Base-by-base conservation (phyloP, 2,888 invertebrate species). In the Ectemnius cavifrons region DNA sequence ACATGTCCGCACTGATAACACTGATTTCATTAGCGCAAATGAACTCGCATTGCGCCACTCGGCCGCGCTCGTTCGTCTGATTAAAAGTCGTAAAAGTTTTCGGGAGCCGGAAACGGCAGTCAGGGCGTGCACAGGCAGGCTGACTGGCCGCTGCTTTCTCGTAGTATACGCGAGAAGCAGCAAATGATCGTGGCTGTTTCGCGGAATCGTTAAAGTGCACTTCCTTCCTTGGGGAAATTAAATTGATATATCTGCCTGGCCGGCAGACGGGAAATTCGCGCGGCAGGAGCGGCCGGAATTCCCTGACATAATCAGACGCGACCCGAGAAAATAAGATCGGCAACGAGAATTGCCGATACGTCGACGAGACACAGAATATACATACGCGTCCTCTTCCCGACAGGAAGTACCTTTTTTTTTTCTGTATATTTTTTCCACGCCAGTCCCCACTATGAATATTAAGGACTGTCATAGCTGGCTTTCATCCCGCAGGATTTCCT, bases 21-120 rank as follows among this genome's bases (percentile, higher is more conserved):
- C 86, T 88, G 89, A 90, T 90, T 90, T 90, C 90, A 90, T 90
- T 90, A 90, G 86, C 85, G 88, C 84, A 89, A 90, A 90, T 90
- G 89, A 90, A 89, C 88, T 86, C 87, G 81, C 85, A 85, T 84
- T 83, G 81, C 79, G 83, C 79, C 81, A 85, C 84, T 82, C 81
- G 81, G 76, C 83, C 81, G 84, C 75, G 84, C 75, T 78, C 73
- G 86, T 79, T 79, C 81, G 83, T 79, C 76, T 89, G 89, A 90
- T 90, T 90, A 89, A 90, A 88, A 86, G 84, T 83, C 89, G 82
- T 90, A 87, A 90, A 89, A 90, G 83, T 88, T 88, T 85, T 86
- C 80, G 78, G 78, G 46, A 37, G 37, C 37, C 37, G 37, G 37
- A 11, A 11, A 11, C 37, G 37, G 37, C 8, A 11, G 16, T 23